Base-by-base conservation (phyloP, 2,888 invertebrate species). In the Aporophyla lueneburgensis region DNA sequence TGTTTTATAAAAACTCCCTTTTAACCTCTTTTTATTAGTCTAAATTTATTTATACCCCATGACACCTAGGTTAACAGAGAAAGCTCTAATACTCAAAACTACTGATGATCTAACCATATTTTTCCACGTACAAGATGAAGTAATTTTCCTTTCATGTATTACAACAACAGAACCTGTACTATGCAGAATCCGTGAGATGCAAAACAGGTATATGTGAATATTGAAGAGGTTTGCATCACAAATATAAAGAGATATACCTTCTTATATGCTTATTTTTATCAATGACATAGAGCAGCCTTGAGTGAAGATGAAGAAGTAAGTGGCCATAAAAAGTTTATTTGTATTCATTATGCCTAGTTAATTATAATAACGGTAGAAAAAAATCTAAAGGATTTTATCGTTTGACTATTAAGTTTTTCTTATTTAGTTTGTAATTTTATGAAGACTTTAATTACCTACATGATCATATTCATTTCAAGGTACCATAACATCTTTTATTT, bases 151-250 rank as follows among this genome's bases (percentile, higher is more conserved):
- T 16, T 59, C 5, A 21, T 5, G 24, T 24, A 46, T 19, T 54
- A 24, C 21, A 10, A 59, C 14, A 78, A 54, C 46, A 66, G 58
- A 81, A 58, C 66, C 43, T 43, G 62, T 5, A 62, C 5, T 71
- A 53, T 59, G 54, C 54, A 61, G 21, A 56, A 71, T 80, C 75
- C 58, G 49, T 43, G 56, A 56, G n/a, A 68, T 77, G 78, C 43
- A 56, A 71, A 81, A 82, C 61, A 59, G 68, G 49, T 81, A 80
- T 56, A 61, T 46, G 14, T 74, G 63, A 59, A 78, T 74, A 82
- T 71, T 76, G 46, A 72, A 72, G 43, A 80, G 54, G 63, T 69
- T 73, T 80, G 58, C 63, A 54, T 56, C 63, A 69, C 49, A 21
- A 51, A 33, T 56, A 21, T 33, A 54, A 0, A 63, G 3, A 65